Base-by-base conservation (phyloP, 2,797 vertebrate genomes). In the Iguana delicatissima region DNA sequence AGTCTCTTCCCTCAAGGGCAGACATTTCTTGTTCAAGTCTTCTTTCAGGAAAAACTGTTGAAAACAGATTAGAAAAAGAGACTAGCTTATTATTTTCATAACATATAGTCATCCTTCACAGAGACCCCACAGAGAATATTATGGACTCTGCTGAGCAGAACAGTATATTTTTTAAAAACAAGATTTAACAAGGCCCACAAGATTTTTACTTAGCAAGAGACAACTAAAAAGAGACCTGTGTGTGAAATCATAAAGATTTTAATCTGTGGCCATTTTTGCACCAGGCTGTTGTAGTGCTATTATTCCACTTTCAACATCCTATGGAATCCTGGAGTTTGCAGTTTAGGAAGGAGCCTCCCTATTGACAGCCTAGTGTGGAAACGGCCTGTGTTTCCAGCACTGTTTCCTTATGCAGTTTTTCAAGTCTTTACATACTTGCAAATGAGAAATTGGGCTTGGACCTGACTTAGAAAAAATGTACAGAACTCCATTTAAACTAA, bases 341-440 rank as follows among this genome's bases (percentile, higher is more conserved):
- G 42, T 46, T 46, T 46, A 46, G 42, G 42, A 4, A 46, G 42
- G 42, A 4, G 42, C 42, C 42, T 46, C 4, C 42, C 42, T 3
- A 4, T 46, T 46, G 4, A 46, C 4, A 46, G 42, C 42, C 42
- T 46, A 46, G 42, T 46, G 42, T 46, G 42, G 42, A 46, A 46
- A 46, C 42, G 4, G 42, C 42, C 42, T 46, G 35, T 64, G 20
- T 35, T 89, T 50, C 50, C 24, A 88, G 20, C 26, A 29, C 24
- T 52, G 4, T 8, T 38, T 38, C 38, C 14, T 16, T 38, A 42
- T 55, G 1, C 8, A 32, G 14, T 20, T 77, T 77, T 35, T 73
- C 84, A 81, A 62, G 59, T 52, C 7, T 88, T 93, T 35, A 38
- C 22, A 93, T 91, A 93, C 89, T 93, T 95, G 93, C 86, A 93